Conservation (phyloP, 2,113 vertebrate genomes). For the Ophthalmolycus amberensis region DNA sequence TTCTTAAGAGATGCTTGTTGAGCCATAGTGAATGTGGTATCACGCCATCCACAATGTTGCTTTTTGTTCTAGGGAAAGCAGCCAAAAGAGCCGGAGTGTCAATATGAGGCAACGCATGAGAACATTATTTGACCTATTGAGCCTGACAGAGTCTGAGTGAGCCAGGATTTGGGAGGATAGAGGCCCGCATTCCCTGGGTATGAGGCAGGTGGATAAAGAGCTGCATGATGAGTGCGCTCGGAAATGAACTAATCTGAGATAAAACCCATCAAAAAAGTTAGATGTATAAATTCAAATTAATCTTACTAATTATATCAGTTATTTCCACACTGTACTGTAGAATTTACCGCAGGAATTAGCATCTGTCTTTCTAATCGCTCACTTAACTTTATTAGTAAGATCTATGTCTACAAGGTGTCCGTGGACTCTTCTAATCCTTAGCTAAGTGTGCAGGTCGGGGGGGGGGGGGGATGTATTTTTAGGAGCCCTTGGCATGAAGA, state of each 20-base stretch:
- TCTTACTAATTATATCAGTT: neutral
- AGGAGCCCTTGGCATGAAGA: constrained; percentile 46
- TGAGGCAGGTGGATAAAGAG: constrained; percentile 19
- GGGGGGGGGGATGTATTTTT: constrained; percentile 21
- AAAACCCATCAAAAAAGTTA: neutral
- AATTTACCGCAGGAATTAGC: neutral
- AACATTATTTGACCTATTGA: neutral
- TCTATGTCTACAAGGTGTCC: constrained; percentile 18
- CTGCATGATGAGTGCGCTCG: neutral
- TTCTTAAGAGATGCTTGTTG: constrained; percentile 23
- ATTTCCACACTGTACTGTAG: neutral
- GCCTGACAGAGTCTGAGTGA: neutral
- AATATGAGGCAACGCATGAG: constrained; percentile 11
- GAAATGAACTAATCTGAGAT: neutral
- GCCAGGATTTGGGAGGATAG: neutral
- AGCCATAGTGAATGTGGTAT: constrained; percentile 24
- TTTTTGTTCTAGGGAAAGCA: constrained; percentile 26
- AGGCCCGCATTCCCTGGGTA: neutral
- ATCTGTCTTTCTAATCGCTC: neutral
- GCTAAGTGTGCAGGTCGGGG: neutral
- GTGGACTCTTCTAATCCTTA: constrained; percentile 16
- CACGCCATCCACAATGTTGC: neutral
- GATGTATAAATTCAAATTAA: neutral
- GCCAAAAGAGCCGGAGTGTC: constrained; percentile 8
- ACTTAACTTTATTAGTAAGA: constrained; percentile 24